These are phyloP conservation scores for Tyrannus savana DNA, from an alignment of 2,113 vertebrate genomes.

Conservation along the genomic window DNA sequence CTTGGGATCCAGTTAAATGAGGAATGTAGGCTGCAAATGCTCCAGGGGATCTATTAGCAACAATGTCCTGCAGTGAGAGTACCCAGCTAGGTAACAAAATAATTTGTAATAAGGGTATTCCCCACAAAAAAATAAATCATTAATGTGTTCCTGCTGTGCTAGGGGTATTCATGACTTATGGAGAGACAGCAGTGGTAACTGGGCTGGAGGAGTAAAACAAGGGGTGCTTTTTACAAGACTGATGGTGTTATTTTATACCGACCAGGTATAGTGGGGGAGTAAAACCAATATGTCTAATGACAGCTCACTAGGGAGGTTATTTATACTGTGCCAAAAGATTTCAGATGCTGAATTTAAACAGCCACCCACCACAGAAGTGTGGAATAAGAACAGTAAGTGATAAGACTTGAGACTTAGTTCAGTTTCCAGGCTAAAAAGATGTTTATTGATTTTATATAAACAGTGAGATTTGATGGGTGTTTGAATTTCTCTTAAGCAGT, in stretches of 20 bases:
- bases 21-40: slow-evolving; percentile 12
- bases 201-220: slow-evolving; percentile 18
- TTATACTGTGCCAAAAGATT: slow-evolving; percentile 15
- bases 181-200: slow-evolving; percentile 4
- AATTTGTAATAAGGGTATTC: slow-evolving; percentile 32
- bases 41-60: slow-evolving; percentile 59
- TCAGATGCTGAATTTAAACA: neutral
- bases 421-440: neutral
- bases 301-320: neutral
- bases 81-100: slow-evolving; percentile 37
- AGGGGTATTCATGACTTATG: slow-evolving; percentile 28
- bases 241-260: slow-evolving; percentile 45
- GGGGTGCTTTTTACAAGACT: neutral
- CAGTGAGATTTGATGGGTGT: neutral
- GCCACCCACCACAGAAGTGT: neutral
- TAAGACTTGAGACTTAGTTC: neutral
- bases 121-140: slow-evolving; percentile 47
- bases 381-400: neutral
- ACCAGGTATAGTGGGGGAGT: neutral
- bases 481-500: neutral
- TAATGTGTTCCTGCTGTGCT: slow-evolving; percentile 24
- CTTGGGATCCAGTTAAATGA: slow-evolving; percentile 45
- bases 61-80: slow-evolving; percentile 10
- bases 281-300: slow-evolving; percentile 38
- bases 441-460: neutral